Base-by-base conservation (phyloP, 2,888 invertebrate genomes). In the Cenopis cana region DNA sequence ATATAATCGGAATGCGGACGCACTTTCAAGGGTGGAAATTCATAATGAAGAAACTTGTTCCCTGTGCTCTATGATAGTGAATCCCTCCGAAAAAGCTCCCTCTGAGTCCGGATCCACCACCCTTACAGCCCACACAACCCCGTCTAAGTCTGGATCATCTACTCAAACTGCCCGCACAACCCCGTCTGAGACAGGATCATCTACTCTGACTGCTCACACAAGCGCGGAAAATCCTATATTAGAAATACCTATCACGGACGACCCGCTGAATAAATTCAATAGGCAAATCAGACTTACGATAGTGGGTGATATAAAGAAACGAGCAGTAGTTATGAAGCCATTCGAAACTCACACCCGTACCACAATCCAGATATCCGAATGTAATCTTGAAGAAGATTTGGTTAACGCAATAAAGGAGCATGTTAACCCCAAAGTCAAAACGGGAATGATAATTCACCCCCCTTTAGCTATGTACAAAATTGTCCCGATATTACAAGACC, bases 401-500 rank as follows among this genome's bases (percentile, higher is more conserved):
- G 24, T 72, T 10, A 72, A 62, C 11, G 67, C 72, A 0, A 46
- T 74, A 2, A 74, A 74, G 29, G 69, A 74, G 52, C 68, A 49
- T 20, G 69, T 74, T 0, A 69, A 65, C 24, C 69, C 72, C 0
- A 74, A 72, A 60, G 64, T 74, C 3, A 71, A 71, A 41, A 74
- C 73, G 0, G 73, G 11, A 50, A 60, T 1, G 10, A 61, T 33
- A n/a, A n/a, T n/a, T n/a, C n/a, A n/a, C n/a, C n/a, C n/a, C n/a
- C n/a, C n/a, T n/a, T n/a, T n/a, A n/a, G 71, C n/a, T 8, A 68
- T 72, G 68, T 71, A 71, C 46, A 20, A 18, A 5, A 74, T 76
- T 1, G 67, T 74, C 1, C 75, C 74, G 0, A 73, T 73, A 1
- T 69, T 74, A 0, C 76, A 76, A 54, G n/a, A 66, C 8, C 18